These are phyloP conservation scores for Omphaloscelis lunosa DNA, from an alignment of 2,888 invertebrate genomes.

Conservation along the genomic window DNA sequence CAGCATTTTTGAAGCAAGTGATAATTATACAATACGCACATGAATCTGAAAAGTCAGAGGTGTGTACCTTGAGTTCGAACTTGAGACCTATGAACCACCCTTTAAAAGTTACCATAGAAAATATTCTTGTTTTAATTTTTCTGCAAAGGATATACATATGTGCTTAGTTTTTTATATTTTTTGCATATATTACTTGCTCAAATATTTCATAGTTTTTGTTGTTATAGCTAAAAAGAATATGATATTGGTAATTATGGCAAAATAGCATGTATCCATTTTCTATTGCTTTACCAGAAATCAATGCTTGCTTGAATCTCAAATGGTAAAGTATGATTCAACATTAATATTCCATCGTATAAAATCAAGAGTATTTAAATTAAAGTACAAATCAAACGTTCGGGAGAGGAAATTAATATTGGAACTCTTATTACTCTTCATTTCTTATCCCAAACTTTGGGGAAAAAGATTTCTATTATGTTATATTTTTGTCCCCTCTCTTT, in stretches of 20 bases:
- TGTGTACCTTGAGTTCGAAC: no score
- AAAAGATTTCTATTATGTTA: constrained; percentile 13
- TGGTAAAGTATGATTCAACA: neutral
- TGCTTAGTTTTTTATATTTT: neutral
- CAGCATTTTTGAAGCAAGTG: no score
- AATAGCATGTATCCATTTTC: neutral
- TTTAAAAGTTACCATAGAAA: neutral
- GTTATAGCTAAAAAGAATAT: no score
- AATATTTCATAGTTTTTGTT: neutral
- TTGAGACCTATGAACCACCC: no score
- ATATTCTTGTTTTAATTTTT: neutral
- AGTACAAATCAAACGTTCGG: constrained; percentile 41
- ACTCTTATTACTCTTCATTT: constrained; percentile 43
- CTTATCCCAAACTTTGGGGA: constrained; percentile 13
- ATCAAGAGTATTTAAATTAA: constrained; percentile 41
- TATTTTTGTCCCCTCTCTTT: constrained; percentile 2
- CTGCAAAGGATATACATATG: neutral
- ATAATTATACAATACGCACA: no score
- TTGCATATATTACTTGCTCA: neutral
- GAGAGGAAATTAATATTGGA: constrained; percentile 54
- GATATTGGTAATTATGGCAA: no score
- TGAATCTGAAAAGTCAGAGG: no score
- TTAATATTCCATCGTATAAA: constrained; percentile 16
- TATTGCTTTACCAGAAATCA: neutral
- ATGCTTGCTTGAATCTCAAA: no score